phyloP scores from a whole-genome alignment of 2,113 vertebrate species.

The Tragelaphus imberbis region DNA sequence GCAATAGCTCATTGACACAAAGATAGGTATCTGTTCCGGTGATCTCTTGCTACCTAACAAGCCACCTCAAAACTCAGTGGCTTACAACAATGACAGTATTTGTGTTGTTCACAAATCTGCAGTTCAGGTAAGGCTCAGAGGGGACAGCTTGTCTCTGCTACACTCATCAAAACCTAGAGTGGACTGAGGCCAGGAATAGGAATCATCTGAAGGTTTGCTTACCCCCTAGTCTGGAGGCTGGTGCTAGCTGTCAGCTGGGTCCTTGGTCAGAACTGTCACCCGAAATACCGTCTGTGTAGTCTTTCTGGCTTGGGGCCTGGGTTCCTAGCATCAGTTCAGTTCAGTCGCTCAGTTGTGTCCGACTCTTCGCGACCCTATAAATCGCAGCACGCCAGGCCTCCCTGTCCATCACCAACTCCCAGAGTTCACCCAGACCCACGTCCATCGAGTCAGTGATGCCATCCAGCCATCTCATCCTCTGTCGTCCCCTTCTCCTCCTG shows the following conservation, averaged over 20 bases:
- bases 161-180: background rate
- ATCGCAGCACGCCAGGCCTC: rapidly evolving
- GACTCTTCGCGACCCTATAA: no score
- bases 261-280: background rate
- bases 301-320: background rate
- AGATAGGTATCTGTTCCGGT: background rate
- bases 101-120: background rate
- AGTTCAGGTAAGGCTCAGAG: background rate
- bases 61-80: background rate
- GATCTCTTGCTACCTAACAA: background rate
- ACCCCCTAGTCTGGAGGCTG: background rate
- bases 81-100: background rate
- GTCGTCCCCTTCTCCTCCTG: no score
- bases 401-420: no score
- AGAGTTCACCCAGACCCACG: no score
- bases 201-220: background rate
- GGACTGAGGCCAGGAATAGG: background rate
- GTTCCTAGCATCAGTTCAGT: background rate
- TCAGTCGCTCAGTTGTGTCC: no score
- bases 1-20: background rate
- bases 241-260: background rate
- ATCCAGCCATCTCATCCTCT: no score
- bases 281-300: background rate
- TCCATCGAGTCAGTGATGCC: no score
- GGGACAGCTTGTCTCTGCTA: background rate